These are phyloP conservation scores for Liasis olivaceus DNA, from an alignment of 2,797 vertebrate genomes.

Conservation along the genomic window DNA sequence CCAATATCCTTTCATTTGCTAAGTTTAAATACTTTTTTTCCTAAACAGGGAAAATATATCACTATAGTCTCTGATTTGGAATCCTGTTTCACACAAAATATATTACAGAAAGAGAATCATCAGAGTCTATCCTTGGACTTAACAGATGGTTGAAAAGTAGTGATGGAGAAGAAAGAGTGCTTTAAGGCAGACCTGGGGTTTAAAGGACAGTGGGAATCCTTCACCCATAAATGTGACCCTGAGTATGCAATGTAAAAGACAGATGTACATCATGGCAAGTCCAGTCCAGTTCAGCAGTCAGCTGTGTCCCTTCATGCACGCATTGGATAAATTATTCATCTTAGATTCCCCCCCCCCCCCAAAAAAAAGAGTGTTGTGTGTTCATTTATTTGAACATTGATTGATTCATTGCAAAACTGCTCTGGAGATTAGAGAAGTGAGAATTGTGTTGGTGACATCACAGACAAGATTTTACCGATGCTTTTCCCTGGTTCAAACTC, in stretches of 20 bases:
- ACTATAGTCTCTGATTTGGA: background rate
- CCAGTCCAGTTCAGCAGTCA: background rate
- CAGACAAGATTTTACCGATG: background rate
- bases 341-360: background rate
- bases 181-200: background rate
- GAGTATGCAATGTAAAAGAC: background rate
- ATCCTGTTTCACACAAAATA: background rate
- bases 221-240: background rate
- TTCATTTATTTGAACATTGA: background rate
- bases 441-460: background rate
- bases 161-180: background rate
- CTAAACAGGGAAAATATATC: background rate
- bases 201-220: background rate
- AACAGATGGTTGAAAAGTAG: background rate
- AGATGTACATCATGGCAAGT: background rate
- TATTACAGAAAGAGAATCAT: background rate
- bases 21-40: background rate
- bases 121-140: background rate
- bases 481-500: background rate
- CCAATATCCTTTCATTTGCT: background rate
- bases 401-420: background rate
- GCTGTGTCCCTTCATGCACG: background rate
- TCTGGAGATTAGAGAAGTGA: too few relatives aligned
- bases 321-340: background rate
- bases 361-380: background rate